Evolutionary conservation across 1,140 invertebrate genomes (phyloP).

Genomic region (Drosophila sechellia): DNA sequence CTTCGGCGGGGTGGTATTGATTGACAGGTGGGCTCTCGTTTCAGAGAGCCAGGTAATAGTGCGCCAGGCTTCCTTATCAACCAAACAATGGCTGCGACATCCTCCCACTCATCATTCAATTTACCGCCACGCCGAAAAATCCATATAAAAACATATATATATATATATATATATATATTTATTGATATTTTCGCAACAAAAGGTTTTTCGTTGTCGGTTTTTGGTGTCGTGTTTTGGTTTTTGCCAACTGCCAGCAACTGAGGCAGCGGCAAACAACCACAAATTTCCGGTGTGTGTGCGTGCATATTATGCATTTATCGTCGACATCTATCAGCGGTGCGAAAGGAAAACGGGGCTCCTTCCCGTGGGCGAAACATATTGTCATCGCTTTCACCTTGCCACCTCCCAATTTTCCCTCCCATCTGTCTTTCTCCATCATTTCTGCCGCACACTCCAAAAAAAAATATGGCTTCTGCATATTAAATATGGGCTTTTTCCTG

Average conservation of each 20-base stretch:
- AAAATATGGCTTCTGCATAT: conserved; percentile 19
- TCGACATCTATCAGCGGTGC: conserved; percentile 69
- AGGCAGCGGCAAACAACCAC: conserved; percentile 44
- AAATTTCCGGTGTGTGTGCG: conserved; percentile 58
- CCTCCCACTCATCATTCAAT: conserved; percentile 70
- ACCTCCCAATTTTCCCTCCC: conserved; percentile 26
- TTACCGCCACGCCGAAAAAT: conserved; percentile 33
- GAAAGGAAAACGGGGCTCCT: conserved; percentile 43
- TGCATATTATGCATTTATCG: conserved; percentile 75
- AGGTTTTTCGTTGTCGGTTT: conserved; percentile 35
- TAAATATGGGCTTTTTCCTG: background rate
- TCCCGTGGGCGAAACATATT: conserved; percentile 55
- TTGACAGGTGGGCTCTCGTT: conserved; percentile 34
- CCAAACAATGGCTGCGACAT: conserved; percentile 45
- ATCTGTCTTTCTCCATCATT: conserved; percentile 37
- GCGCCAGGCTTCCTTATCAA: conserved; percentile 43
- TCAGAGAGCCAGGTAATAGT: conserved; percentile 45
- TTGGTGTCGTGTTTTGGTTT: conserved; percentile 49
- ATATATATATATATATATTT: conserved; percentile 18
- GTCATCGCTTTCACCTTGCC: conserved; percentile 23
- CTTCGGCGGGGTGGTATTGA: conserved; percentile 24
- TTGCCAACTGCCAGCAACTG: background rate
- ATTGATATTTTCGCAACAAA: conserved; percentile 45
- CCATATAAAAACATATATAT: conserved; percentile 6
- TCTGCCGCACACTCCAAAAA: background rate